phyloP scores from a whole-genome alignment of 1,140 invertebrate species.

The Zeugodacus cucurbitae region DNA sequence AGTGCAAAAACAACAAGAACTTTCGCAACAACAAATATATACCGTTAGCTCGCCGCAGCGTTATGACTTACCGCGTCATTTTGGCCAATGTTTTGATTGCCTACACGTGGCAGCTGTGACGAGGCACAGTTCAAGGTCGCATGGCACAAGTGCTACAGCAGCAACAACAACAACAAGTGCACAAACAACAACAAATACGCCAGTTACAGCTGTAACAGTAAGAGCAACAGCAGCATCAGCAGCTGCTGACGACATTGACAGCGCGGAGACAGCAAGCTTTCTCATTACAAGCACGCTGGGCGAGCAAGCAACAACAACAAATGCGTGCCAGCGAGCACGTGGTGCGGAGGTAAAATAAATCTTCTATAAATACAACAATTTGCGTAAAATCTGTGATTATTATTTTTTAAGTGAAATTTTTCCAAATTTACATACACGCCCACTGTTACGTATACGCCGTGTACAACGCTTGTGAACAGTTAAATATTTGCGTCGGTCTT shows the following conservation, averaged over 20 bases:
- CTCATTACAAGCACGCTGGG: not conserved
- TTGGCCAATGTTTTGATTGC: constrained; percentile 4
- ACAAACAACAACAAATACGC: not conserved
- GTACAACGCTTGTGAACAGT: not conserved
- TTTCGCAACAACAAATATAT: not conserved
- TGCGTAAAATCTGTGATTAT: not conserved
- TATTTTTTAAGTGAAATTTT: not conserved
- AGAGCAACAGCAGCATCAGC: not conserved
- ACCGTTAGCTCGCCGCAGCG: not conserved
- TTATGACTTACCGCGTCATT: not conserved
- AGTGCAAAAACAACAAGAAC: not conserved
- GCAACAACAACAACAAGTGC: not conserved
- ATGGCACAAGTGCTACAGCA: not conserved
- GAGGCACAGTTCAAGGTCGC: not conserved
- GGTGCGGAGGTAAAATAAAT: not conserved
- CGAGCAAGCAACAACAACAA: not conserved
- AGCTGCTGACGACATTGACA: not conserved
- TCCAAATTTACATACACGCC: not conserved
- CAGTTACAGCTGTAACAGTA: not conserved
- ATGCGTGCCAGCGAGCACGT: not conserved
- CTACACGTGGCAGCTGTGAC: not conserved
- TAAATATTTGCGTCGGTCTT: not conserved
- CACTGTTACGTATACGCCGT: not conserved
- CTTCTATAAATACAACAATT: not conserved
- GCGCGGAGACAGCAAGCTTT: too few species aligned